phyloP scores from a whole-genome alignment of 2,113 vertebrate species.

The Poicephalus meyeri region DNA sequence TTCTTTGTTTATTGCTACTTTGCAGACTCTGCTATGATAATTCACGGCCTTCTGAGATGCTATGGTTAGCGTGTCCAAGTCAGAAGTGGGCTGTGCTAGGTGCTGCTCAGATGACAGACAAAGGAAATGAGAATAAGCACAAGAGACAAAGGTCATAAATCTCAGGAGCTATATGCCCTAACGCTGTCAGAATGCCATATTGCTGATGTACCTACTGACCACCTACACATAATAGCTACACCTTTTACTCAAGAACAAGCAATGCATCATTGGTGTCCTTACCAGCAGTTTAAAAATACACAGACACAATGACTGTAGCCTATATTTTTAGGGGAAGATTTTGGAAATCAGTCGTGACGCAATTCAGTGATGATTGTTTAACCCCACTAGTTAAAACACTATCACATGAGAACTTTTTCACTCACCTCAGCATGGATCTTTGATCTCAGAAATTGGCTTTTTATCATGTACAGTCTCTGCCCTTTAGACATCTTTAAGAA shows the following conservation, averaged over 20 bases:
- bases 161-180: background rate
- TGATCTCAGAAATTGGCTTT: background rate
- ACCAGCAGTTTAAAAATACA: background rate
- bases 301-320: background rate
- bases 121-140: background rate
- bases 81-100: background rate
- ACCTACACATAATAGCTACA: background rate
- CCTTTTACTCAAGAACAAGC: background rate
- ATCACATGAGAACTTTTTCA: background rate
- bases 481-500: constrained; percentile 54
- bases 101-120: background rate
- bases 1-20: background rate
- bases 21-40: background rate
- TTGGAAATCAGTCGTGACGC: accelerated
- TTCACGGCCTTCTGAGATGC: background rate
- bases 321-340: background rate
- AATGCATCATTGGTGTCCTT: background rate
- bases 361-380: background rate
- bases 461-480: constrained; percentile 12
- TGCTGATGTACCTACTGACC: background rate
- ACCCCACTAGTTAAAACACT: background rate
- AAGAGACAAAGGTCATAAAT: background rate
- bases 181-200: background rate
- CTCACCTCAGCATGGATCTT: background rate
- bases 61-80: background rate